Evolutionary conservation across 2,113 vertebrate genomes (phyloP).

Genomic region (Notiomystis cincta): DNA sequence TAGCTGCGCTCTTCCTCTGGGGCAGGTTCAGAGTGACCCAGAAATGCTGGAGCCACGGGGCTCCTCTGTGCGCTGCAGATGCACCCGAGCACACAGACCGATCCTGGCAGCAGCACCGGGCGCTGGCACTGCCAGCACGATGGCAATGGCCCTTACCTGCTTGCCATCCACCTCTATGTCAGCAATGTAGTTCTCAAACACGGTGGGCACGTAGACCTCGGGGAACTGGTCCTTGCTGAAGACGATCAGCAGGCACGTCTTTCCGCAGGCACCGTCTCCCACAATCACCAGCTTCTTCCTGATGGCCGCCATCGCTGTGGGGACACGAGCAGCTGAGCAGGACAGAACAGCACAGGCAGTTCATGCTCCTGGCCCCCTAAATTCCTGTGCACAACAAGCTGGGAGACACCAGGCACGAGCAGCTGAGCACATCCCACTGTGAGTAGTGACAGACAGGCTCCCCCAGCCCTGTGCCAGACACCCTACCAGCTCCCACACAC

Average conservation of each 20-base stretch:
- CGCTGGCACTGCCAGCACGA: accelerated
- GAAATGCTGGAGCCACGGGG: accelerated
- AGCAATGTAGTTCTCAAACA: conserved; percentile 98
- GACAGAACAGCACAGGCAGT: not conserved
- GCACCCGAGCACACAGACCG: accelerated
- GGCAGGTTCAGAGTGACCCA: not conserved
- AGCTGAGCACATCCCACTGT: not conserved
- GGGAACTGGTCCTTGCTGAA: conserved; percentile 99
- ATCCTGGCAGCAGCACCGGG: accelerated
- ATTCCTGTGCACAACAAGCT: accelerated
- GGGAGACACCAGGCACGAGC: accelerated
- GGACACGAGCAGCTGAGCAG: not conserved
- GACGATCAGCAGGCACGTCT: conserved; percentile 95
- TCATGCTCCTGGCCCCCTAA: not conserved
- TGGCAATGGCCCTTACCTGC: conserved; percentile 73
- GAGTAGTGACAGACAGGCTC: not conserved
- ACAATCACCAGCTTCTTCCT: conserved; percentile 98
- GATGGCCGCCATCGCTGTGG: conserved; percentile 90
- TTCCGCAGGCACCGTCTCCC: conserved; percentile 94
- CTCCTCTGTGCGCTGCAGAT: accelerated
- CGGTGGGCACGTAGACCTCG: conserved; percentile 94
- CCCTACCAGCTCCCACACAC: not conserved
- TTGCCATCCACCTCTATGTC: conserved; percentile 97
- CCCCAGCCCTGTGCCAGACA: accelerated
- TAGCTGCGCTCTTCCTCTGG: not conserved